phyloP scores from a whole-genome alignment of 2,797 vertebrate species.

The Malacoctenus gilli region DNA sequence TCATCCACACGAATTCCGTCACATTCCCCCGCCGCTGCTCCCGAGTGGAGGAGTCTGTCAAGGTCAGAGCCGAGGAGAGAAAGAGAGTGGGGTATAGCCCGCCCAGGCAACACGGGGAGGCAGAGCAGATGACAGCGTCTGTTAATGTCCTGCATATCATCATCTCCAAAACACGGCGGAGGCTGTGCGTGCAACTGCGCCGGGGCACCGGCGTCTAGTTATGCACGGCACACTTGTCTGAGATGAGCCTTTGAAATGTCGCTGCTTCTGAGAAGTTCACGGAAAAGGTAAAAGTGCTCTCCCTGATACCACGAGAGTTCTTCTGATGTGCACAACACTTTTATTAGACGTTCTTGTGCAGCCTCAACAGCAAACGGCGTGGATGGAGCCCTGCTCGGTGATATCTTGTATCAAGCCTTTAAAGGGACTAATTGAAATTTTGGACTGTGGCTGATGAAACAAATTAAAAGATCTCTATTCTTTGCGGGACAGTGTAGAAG shows the following conservation, averaged over 20 bases:
- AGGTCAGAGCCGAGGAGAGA: conserved; percentile 50
- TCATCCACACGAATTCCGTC: neutral
- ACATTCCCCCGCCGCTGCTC: conserved; percentile 29
- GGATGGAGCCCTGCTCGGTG: too few species aligned
- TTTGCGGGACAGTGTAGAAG: too few species aligned
- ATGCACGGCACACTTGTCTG: too few species aligned
- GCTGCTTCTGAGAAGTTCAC: conserved; percentile 9
- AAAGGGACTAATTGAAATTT: too few species aligned
- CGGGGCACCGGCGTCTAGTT: neutral
- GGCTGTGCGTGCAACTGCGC: neutral
- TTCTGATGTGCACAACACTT: too few species aligned
- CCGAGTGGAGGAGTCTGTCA: conserved; percentile 41
- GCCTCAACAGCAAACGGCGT: too few species aligned
- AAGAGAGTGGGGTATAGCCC: conserved; percentile 36
- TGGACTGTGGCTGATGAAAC: too few species aligned
- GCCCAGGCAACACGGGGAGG: conserved; percentile 19
- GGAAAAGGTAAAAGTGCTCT: conserved; percentile 15
- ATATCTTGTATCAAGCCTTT: too few species aligned
- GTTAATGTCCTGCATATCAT: conserved; percentile 27
- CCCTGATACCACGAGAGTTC: too few species aligned
- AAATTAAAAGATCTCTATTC: too few species aligned
- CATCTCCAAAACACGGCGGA: conserved; percentile 1
- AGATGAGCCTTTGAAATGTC: too few species aligned
- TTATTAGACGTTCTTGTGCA: too few species aligned
- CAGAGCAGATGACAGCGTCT: conserved; percentile 36